These are phyloP conservation scores for Syngnathus acus DNA, from an alignment of 2,797 vertebrate species.

Conservation along the genomic window DNA sequence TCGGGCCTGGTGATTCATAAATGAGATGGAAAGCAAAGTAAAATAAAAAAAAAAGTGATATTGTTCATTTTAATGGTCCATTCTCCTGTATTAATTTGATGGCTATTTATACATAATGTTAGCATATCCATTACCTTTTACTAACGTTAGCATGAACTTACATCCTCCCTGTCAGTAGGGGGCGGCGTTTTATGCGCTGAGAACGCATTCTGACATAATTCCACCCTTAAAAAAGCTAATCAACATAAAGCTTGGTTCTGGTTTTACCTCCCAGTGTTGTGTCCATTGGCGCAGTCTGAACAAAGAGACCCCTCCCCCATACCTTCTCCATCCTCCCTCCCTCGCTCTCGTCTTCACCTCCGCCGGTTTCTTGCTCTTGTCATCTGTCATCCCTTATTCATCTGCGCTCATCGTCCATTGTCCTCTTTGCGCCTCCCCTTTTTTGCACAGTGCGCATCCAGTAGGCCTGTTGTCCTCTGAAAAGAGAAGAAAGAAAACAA, in stretches of 20 bases:
- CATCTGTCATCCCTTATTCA: conserved; percentile 27
- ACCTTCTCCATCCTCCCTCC: conserved; percentile 28
- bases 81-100: too few relatives aligned
- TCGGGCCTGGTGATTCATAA: too few relatives aligned
- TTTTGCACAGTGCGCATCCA: background rate
- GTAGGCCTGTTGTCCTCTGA: too few relatives aligned
- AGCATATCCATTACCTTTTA: background rate
- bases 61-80: too few relatives aligned
- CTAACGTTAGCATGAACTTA: background rate
- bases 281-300: conserved; percentile 51
- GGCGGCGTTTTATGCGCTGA: background rate
- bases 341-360: conserved; percentile 14
- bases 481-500: too few relatives aligned
- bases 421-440: background rate
- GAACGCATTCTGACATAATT: background rate
- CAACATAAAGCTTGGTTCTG: too few relatives aligned
- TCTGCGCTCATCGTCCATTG: conserved; percentile 24
- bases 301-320: conserved; percentile 27
- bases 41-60: too few relatives aligned
- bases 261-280: conserved; percentile 54
- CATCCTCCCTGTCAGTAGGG: background rate
- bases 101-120: background rate
- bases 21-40: too few relatives aligned
- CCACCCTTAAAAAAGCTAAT: too few relatives aligned
- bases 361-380: conserved; percentile 40